Base-by-base conservation (phyloP, 2,888 invertebrate species). In the Polydrusus cervinus region DNA sequence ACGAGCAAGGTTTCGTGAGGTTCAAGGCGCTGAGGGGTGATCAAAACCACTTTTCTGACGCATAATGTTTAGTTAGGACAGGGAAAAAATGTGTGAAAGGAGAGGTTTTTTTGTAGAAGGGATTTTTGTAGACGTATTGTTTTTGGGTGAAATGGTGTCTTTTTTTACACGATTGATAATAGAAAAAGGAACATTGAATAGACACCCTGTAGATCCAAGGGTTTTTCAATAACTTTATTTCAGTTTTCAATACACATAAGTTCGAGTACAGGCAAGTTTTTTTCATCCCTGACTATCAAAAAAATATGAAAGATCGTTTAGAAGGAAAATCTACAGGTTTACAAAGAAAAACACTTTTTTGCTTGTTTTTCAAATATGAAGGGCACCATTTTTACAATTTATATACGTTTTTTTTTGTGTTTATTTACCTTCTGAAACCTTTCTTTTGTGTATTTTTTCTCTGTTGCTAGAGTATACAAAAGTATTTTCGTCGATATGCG, bases 1-100 rank as follows among this genome's bases (percentile, higher is more conserved):
- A 95, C 76, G 96, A 97, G 84, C 94, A 96, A 84, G 96, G 96
- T 6, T 95, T 96, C 86, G 93, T 96, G 13, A 89, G 97, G 80
- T 96, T 96, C 88, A 90, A 95, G 77, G 92, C 93, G 14, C 88
- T 95, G 80, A 77, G 82, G 71, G 85, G 81, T 64, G 86, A 86
- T 71, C 80, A 84, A 72, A 85, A 85, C 78, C 86, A 87, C 77
- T 87, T 85, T 78, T 85, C 86, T 78, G 87, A 87, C 79, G 86
- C 86, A 83, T 86, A 84, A 85, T 83, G 82, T 72, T 82, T 81
- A 79, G 79, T 82, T 77, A 79, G 81, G 73, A 78, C 81, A 80
- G 81, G 78, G 80, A 79, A 78, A 76, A 81, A 81, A 79, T 79
- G 79, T 80, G 80, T 80, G 78, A 82, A 81, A 65, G 81, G 79